Percentiles rank a stretch among this genome's conserved stretches.
Evolutionary conservation across 2,113 vertebrate species (phyloP).

Genomic region (Petrocephalus zakoni): DNA sequence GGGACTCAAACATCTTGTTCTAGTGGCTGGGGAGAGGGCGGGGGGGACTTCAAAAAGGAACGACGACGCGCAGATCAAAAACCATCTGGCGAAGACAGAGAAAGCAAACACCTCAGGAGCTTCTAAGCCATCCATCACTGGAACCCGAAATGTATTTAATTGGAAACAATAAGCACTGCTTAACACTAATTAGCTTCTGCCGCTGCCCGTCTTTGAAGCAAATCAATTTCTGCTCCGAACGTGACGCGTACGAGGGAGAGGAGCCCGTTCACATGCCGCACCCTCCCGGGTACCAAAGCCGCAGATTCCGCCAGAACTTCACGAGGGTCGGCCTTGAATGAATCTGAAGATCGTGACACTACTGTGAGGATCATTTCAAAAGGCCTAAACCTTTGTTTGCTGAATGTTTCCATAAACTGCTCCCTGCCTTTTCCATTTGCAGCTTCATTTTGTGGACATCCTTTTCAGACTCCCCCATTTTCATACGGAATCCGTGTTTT

Average conservation of each 20-base stretch:
- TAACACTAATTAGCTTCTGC: conserved; percentile 4
- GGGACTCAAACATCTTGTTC: conserved; percentile 41
- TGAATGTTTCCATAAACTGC: neutral
- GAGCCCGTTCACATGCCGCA: neutral
- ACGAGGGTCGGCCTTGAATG: neutral
- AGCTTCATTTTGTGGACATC: too few relatives aligned
- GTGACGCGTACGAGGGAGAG: neutral
- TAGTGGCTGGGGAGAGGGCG: conserved; percentile 27
- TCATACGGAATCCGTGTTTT: neutral
- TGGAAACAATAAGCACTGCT: neutral
- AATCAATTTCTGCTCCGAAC: neutral
- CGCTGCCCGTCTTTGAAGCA: neutral
- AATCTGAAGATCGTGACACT: neutral
- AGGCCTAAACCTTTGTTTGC: neutral
- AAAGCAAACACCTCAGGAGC: conserved; percentile 6
- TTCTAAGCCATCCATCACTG: neutral
- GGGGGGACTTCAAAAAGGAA: neutral
- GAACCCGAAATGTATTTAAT: neutral
- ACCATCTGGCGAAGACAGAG: conserved; percentile 2
- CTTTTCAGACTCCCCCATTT: neutral
- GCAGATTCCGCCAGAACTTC: neutral
- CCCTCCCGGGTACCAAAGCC: neutral
- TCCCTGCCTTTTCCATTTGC: neutral
- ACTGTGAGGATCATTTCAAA: neutral
- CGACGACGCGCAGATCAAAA: neutral